phyloP scores from a whole-genome alignment of 1,140 invertebrate species.

The Chymomyza costata region DNA sequence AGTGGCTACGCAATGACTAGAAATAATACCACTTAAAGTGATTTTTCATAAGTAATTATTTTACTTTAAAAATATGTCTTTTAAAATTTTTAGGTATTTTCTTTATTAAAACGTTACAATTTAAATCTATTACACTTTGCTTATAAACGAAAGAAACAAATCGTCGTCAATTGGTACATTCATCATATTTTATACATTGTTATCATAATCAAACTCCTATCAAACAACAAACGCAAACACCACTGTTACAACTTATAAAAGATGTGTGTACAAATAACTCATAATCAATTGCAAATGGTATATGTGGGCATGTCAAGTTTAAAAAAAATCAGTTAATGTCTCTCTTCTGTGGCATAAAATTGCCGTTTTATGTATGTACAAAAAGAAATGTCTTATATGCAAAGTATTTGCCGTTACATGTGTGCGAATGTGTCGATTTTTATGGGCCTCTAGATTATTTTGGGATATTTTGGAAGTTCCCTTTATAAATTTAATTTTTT shows the following conservation, averaged over 20 bases:
- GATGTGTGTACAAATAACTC: slow-evolving; percentile 41
- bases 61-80: too few species aligned
- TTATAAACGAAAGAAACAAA: slow-evolving; percentile 74
- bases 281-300: slow-evolving; percentile 33
- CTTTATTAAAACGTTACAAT: slow-evolving; percentile 72
- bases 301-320: slow-evolving; percentile 41
- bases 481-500: slow-evolving; percentile 29
- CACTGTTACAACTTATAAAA: slow-evolving; percentile 55
- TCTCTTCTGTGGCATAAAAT: slow-evolving; percentile 46
- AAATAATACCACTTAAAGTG: too few species aligned
- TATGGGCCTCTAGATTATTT: slow-evolving; percentile 31
- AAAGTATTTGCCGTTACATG: slow-evolving; percentile 56
- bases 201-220: slow-evolving; percentile 61
- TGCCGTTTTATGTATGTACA: slow-evolving; percentile 54
- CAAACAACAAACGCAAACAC: slow-evolving; percentile 67
- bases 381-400: slow-evolving; percentile 54
- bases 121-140: slow-evolving; percentile 71
- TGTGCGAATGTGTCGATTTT: slow-evolving; percentile 57
- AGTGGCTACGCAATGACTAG: too few species aligned
- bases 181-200: slow-evolving; percentile 69
- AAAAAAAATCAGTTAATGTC: slow-evolving; percentile 65
- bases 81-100: too few species aligned
- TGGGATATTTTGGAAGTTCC: slow-evolving; percentile 61
- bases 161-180: slow-evolving; percentile 70
- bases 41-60: too few species aligned